Percentiles rank a stretch among this genome's conserved stretches.
These are phyloP conservation scores for Branchinecta lindahli DNA, from an alignment of 1,140 invertebrate genomes.

Conservation along the genomic window DNA sequence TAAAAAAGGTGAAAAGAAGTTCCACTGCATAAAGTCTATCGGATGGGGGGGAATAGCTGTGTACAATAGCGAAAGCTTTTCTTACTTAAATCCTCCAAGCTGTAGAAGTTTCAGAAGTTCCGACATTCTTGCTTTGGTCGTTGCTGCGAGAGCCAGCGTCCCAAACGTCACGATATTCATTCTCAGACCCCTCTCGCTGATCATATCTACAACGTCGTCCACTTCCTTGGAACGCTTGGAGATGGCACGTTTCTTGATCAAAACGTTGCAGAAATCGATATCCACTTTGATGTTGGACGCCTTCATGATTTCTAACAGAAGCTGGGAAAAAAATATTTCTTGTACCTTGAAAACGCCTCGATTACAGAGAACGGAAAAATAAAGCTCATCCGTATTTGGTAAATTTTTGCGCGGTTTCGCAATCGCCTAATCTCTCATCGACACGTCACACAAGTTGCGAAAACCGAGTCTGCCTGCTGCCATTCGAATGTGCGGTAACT, in stretches of 20 bases:
- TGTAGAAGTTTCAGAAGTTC: background rate
- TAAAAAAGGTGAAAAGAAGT: no score
- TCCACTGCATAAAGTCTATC: no score
- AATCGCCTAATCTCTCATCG: no score
- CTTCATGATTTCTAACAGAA: slow-evolving; percentile 3
- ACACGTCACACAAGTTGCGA: no score
- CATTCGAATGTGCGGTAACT: no score
- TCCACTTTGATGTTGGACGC: background rate
- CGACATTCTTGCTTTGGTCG: background rate
- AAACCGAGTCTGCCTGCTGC: no score
- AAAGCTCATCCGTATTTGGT: no score
- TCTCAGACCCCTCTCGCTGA: background rate
- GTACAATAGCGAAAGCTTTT: background rate
- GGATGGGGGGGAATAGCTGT: no score
- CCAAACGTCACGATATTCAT: background rate
- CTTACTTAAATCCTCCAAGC: background rate
- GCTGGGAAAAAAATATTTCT: background rate
- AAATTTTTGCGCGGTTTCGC: no score
- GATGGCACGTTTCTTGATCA: slow-evolving; percentile 2
- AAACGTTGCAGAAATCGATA: background rate
- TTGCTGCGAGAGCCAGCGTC: background rate
- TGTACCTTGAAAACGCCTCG: no score
- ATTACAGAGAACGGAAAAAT: no score
- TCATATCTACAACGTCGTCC: background rate
- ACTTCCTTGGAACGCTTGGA: background rate